Base-by-base conservation (phyloP, 2,797 vertebrate species). In the Lerista edwardsae region DNA sequence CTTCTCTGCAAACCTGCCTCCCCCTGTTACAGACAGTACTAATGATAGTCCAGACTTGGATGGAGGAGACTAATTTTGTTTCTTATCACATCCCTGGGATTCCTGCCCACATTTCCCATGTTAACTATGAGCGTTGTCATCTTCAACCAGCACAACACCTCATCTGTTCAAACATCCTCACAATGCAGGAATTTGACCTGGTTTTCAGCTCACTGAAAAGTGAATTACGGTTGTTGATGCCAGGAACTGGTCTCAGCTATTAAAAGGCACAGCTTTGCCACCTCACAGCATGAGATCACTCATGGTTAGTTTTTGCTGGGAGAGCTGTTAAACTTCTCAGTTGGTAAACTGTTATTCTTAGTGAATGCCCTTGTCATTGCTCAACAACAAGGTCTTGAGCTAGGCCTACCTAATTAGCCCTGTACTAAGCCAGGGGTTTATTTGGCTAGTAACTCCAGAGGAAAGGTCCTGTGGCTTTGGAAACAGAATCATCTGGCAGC, bases 381-480 rank as follows among this genome's bases (percentile, higher is more conserved):
- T 73, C 34, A 67, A 29, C 68, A 78, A 55, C 4, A 11, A 6
- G 12, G 39, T 29, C 34, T 57, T n/a, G 11, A 78, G 44, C 44
- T 57, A 41, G 41, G 23, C 44, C 65, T 77, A 83, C 15, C 47
- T 68, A 78, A 78, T 59, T 67, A 64, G 23, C 23, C 55, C 7
- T 57, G 17, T 73, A 59, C 15, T 15, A 67, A 74, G 47, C 44
- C 27, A 55, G 51, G 61, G 15, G 6, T 86, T 78, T 86, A 78
- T 82, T 86, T 78, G 75, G 75, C 57, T 67, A 86, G 80, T 72
- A 82, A 82, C 64, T 64, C 80, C 75, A 82, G 68, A 67, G 55
- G 62, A 79, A 59, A 41, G 67, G 15, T 39, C 67, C 34, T 57
- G 80, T 57, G 68, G 68, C 29, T 81, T 86, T 79, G 29, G 44